Percentiles rank a stretch among this genome's conserved stretches.
Conservation (phyloP, 2,888 invertebrate genomes). For the Tetragonisca angustula region DNA sequence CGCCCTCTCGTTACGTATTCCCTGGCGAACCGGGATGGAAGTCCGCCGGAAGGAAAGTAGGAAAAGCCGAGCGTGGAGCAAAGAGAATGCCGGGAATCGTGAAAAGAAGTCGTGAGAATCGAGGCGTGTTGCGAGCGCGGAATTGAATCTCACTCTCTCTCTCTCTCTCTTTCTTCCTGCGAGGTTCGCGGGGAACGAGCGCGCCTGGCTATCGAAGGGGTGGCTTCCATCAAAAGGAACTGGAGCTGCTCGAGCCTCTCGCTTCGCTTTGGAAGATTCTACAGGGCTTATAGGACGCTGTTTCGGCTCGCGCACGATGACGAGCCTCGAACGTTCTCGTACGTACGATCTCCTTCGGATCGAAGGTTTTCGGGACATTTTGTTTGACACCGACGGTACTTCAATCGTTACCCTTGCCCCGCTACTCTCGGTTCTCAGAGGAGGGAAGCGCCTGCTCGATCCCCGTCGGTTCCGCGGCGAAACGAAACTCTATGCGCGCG, state of each 20-base stretch:
- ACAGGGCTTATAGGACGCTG: not conserved
- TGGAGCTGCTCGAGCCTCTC: constrained; percentile 35
- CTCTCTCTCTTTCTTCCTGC: not conserved
- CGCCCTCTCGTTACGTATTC: constrained; percentile 68
- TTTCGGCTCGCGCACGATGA: not conserved
- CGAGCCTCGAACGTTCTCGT: too few species aligned
- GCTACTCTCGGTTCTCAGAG: not conserved
- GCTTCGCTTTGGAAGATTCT: not conserved
- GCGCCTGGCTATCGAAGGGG: constrained; percentile 60
- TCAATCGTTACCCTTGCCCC: too few species aligned
- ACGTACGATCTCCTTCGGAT: too few species aligned
- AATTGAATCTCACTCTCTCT: constrained; percentile 74
- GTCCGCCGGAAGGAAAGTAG: constrained; percentile 50
- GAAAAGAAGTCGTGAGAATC: constrained; percentile 77
- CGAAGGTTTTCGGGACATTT: too few species aligned
- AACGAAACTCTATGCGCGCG: constrained; percentile 51
- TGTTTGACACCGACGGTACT: too few species aligned
- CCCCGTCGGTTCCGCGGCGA: constrained; percentile 32
- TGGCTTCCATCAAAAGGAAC: constrained; percentile 59
- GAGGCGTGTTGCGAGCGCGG: constrained; percentile 71
- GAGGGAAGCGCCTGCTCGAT: not conserved
- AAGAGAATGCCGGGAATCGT: constrained; percentile 58
- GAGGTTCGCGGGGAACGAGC: constrained; percentile 49
- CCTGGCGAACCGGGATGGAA: constrained; percentile 48
- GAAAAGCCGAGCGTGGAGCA: constrained; percentile 30